Evolutionary conservation across 2,797 vertebrate species (phyloP).

Genomic region (Nasua narica): DNA sequence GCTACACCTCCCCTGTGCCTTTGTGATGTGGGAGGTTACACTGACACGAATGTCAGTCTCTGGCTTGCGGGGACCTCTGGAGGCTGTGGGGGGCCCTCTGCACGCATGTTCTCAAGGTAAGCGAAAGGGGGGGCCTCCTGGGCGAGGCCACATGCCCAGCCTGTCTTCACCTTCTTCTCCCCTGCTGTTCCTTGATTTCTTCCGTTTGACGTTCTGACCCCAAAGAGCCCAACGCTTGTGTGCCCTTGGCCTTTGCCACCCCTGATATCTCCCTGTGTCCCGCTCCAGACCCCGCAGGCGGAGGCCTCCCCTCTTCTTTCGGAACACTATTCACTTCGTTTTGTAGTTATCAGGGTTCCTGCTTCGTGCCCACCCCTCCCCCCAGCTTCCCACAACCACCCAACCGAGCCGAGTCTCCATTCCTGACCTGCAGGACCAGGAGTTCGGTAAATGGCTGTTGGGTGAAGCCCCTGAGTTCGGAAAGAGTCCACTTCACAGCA

Average conservation of each 20-base stretch:
- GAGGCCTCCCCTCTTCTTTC: neutral
- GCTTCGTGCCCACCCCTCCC: neutral
- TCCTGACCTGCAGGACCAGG: neutral
- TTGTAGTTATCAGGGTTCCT: neutral
- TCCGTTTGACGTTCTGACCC: neutral
- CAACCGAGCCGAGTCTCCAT: neutral
- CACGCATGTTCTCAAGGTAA: neutral
- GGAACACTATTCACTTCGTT: neutral
- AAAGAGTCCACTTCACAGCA: neutral
- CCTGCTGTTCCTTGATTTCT: neutral
- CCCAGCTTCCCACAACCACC: neutral
- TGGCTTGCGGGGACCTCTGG: neutral
- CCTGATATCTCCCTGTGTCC: neutral
- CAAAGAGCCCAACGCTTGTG: fast-evolving
- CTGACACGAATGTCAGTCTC: too few species aligned
- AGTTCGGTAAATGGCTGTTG: too few species aligned
- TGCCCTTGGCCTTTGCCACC: neutral
- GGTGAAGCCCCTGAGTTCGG: too few species aligned
- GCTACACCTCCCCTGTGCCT: neutral
- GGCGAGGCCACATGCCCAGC: fast-evolving
- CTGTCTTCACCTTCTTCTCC: neutral
- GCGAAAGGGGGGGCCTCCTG: neutral
- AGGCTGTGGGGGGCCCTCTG: neutral
- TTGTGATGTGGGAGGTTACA: too few species aligned
- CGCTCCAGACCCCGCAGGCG: neutral